Evolutionary conservation across 1,140 invertebrate genomes (phyloP).

Genomic region (Procambarus virginalis): DNA sequence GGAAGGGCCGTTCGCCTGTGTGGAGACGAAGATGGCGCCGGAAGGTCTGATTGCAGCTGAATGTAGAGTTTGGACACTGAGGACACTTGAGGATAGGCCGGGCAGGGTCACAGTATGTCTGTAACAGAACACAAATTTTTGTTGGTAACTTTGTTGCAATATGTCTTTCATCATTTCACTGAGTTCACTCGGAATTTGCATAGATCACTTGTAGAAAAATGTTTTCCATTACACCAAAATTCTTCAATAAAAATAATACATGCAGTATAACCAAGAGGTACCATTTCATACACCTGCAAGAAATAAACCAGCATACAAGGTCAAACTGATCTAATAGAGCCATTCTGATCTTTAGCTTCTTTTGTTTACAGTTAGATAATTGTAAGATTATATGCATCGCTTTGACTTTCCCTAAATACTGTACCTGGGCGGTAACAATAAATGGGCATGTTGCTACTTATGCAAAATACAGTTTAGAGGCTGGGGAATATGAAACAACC

Average conservation of each 20-base stretch:
- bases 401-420: too few relatives aligned
- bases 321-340: too few relatives aligned
- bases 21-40: conserved; percentile 40
- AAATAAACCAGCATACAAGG: too few relatives aligned
- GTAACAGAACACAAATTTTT: conserved; percentile 35
- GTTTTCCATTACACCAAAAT: background rate
- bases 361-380: too few relatives aligned
- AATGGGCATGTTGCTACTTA: too few relatives aligned
- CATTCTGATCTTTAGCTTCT: too few relatives aligned
- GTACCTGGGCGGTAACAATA: too few relatives aligned
- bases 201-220: background rate
- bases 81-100: conserved; percentile 44
- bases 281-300: too few relatives aligned
- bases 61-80: conserved; percentile 34
- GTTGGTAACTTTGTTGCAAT: conserved; percentile 10
- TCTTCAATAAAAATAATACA: background rate
- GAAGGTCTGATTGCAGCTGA: conserved; percentile 35
- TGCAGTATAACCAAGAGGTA: background rate
- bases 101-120: conserved; percentile 30
- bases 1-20: conserved; percentile 29
- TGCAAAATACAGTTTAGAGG: too few relatives aligned
- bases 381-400: too few relatives aligned
- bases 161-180: background rate
- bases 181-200: background rate
- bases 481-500: too few relatives aligned